phyloP scores from a whole-genome alignment of 1,140 invertebrate genomes.

The Lanistes nyassanus region DNA sequence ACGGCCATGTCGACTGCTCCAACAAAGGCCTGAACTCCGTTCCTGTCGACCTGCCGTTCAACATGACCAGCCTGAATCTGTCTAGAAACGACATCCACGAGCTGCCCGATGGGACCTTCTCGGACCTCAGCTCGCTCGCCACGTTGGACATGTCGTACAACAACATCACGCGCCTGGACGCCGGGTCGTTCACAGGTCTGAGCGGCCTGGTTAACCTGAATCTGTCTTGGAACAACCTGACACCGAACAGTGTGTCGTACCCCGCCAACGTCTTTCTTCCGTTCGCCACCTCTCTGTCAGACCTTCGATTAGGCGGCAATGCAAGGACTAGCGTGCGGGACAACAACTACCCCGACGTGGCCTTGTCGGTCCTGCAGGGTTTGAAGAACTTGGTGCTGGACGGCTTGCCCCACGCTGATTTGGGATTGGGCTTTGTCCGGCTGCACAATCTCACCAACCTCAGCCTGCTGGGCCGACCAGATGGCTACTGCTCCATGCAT shows the following conservation, averaged over 20 bases:
- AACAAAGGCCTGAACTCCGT: not conserved
- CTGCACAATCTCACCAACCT: not conserved
- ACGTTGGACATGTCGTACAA: slow-evolving; percentile 8
- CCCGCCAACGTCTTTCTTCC: not conserved
- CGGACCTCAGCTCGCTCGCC: not conserved
- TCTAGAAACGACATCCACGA: not conserved
- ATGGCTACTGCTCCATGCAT: not conserved
- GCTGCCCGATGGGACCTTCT: not conserved
- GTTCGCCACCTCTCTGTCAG: not conserved
- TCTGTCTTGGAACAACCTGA: not conserved
- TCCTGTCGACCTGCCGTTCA: not conserved
- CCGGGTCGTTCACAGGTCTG: not conserved
- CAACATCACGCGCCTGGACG: not conserved
- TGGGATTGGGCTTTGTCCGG: not conserved
- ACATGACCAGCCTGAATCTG: not conserved
- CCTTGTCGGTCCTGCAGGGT: not conserved
- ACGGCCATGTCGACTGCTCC: not conserved
- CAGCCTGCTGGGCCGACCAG: not conserved
- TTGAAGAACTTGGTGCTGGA: not conserved
- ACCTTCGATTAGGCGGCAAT: not conserved
- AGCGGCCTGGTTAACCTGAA: not conserved
- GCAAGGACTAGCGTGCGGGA: not conserved
- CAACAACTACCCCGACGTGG: not conserved
- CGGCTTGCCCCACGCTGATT: not conserved
- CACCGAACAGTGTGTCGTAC: not conserved